Percentiles rank a stretch among this genome's conserved stretches.
Evolutionary conservation across 2,797 vertebrate species (phyloP).

Genomic region (Falco berigora): DNA sequence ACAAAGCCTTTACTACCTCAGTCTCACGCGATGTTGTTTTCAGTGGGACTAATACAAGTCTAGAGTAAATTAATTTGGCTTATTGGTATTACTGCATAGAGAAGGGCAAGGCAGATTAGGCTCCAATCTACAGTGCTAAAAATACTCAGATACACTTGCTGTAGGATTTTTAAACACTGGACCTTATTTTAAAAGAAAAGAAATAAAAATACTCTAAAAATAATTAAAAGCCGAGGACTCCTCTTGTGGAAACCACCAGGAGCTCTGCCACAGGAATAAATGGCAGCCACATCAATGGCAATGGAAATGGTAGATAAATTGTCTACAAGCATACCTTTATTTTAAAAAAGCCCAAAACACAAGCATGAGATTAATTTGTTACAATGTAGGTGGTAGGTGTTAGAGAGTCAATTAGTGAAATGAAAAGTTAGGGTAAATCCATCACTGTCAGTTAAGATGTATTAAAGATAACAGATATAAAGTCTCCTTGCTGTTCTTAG

Average conservation of each 20-base stretch:
- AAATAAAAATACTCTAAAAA: neutral
- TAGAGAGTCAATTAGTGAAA: constrained; percentile 18
- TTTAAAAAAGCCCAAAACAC: neutral
- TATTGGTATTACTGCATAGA: neutral
- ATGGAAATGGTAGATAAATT: neutral
- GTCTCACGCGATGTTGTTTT: neutral
- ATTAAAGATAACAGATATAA: neutral
- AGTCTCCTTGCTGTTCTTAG: neutral
- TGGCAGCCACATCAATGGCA: neutral
- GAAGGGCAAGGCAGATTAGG: neutral
- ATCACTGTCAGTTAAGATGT: constrained; percentile 2
- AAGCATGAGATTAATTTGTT: neutral
- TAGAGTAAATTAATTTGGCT: neutral
- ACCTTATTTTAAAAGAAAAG: neutral
- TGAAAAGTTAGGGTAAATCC: constrained; percentile 10
- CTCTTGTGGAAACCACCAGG: neutral
- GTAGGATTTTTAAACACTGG: neutral
- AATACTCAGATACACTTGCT: neutral
- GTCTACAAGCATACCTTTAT: neutral
- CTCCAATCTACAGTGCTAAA: neutral
- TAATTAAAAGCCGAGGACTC: neutral
- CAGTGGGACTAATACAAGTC: neutral
- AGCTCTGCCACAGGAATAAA: neutral
- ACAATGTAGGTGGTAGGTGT: neutral
- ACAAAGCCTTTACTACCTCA: neutral